Percentiles rank a stretch among this genome's conserved stretches.
Conservation (phyloP, 2,888 invertebrate species). For the Zhuqinia jingwanae region DNA sequence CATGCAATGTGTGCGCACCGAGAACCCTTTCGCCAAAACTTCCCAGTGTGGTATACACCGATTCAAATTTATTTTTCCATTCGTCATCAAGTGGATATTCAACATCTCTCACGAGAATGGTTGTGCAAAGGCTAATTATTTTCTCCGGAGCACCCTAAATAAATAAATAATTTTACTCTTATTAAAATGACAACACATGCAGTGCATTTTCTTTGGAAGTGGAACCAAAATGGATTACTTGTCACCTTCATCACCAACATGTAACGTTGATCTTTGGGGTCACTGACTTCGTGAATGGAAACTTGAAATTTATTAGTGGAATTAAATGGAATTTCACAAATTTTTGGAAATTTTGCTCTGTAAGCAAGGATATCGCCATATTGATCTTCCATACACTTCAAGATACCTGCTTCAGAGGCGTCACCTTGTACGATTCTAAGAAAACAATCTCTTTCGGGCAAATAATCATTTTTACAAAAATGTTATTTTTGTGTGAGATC, state of each 20-base stretch:
- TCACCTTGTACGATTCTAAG: slow-evolving; percentile 74
- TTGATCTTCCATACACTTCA: slow-evolving; percentile 91
- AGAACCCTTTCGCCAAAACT: slow-evolving; percentile 93
- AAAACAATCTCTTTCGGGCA: no score
- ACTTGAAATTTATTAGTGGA: slow-evolving; percentile 78
- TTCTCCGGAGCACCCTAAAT: slow-evolving; percentile 86
- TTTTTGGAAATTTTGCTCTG: slow-evolving; percentile 80
- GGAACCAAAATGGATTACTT: no score
- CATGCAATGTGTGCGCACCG: slow-evolving; percentile 80
- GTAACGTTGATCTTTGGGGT: slow-evolving; percentile 82
- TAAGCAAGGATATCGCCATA: slow-evolving; percentile 90
- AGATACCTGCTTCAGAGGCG: slow-evolving; percentile 84
- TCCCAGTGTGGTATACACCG: slow-evolving; percentile 89
- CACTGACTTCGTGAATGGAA: slow-evolving; percentile 80
- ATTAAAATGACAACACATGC: no score
- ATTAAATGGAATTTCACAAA: slow-evolving; percentile 77
- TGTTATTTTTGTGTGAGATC: no score
- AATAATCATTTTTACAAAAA: not conserved
- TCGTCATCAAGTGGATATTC: slow-evolving; percentile 83
- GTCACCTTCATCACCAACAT: slow-evolving; percentile 86
- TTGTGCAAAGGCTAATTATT: slow-evolving; percentile 85
- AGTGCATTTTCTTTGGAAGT: no score
- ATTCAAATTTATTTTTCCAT: slow-evolving; percentile 84
- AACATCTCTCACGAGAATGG: slow-evolving; percentile 83
- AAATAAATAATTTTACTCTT: not conserved